A percentile compares a stretch with the other conserved stretches of the same genome.
Evolutionary conservation across 2,888 invertebrate genomes (phyloP).

Genomic region (Pherbina coryleti): DNA sequence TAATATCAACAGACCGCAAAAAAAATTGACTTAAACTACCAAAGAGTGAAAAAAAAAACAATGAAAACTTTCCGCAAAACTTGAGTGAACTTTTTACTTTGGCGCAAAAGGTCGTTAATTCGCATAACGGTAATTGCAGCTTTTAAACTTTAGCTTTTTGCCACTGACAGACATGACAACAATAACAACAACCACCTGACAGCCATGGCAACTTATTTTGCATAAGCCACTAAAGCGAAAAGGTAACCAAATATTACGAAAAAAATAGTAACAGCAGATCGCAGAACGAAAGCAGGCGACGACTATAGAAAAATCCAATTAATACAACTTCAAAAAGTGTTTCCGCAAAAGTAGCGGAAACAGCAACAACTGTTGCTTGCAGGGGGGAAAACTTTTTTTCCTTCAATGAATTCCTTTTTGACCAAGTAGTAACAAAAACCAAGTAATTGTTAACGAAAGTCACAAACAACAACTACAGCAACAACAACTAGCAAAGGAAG

Average conservation of each 20-base stretch:
- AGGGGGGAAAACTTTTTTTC: background rate
- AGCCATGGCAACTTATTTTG: background rate
- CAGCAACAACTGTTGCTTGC: conserved; percentile 17
- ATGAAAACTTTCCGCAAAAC: background rate
- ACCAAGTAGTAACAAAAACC: background rate
- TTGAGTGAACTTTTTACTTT: background rate
- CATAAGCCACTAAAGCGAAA: background rate
- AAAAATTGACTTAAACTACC: too few species aligned
- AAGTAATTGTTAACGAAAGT: background rate
- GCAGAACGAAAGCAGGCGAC: background rate
- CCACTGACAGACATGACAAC: background rate
- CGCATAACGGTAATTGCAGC: conserved; percentile 28
- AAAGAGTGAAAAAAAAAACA: too few species aligned
- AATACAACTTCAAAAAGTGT: conserved; percentile 18
- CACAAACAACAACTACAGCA: too few species aligned
- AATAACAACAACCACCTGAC: background rate
- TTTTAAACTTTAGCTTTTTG: conserved; percentile 19
- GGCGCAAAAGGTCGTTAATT: conserved; percentile 12
- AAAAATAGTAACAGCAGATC: background rate
- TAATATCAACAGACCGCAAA: too few species aligned
- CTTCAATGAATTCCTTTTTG: too few species aligned
- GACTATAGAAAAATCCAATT: conserved; percentile 24
- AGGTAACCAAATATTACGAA: background rate
- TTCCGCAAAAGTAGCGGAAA: conserved; percentile 1
- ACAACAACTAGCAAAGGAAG: background rate